Conservation (phyloP, 2,113 vertebrate species). For the Craseonycteris thonglongyai region DNA sequence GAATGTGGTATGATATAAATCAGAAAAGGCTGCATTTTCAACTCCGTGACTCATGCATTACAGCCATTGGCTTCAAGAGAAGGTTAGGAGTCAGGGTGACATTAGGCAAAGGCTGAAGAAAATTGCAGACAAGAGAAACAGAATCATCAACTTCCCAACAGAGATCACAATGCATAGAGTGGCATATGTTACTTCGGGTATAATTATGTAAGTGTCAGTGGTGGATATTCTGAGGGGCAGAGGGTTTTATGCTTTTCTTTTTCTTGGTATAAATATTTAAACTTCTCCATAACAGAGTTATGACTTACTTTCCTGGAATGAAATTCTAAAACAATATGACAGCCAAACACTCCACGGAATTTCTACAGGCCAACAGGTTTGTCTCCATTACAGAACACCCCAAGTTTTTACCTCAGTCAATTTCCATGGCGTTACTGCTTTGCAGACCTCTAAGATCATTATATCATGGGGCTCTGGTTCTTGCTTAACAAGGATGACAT, state of each 20-base stretch:
- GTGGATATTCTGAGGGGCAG: neutral
- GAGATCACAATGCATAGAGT: neutral
- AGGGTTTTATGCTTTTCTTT: neutral
- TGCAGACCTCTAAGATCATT: neutral
- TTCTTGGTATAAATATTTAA: constrained; percentile 56
- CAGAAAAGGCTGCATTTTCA: constrained; percentile 40
- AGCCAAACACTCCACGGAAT: constrained; percentile 20
- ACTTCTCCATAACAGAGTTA: constrained; percentile 43
- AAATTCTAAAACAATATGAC: constrained; percentile 59
- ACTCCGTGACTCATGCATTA: neutral
- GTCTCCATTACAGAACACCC: constrained; percentile 8
- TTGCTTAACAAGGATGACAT: neutral
- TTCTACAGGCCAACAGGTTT: constrained; percentile 46
- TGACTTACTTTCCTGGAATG: constrained; percentile 58
- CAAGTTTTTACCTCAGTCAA: neutral
- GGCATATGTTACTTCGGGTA: neutral
- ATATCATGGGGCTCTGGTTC: neutral
- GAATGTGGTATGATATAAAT: constrained; percentile 21
- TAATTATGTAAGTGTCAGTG: constrained; percentile 20
- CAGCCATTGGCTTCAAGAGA: neutral
- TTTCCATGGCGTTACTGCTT: neutral
- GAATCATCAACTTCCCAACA: neutral
- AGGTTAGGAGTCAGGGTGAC: neutral
- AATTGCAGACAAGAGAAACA: neutral
- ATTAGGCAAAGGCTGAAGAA: neutral